Base-by-base conservation (phyloP, 2,888 invertebrate species). In the Abscondita cerata region DNA sequence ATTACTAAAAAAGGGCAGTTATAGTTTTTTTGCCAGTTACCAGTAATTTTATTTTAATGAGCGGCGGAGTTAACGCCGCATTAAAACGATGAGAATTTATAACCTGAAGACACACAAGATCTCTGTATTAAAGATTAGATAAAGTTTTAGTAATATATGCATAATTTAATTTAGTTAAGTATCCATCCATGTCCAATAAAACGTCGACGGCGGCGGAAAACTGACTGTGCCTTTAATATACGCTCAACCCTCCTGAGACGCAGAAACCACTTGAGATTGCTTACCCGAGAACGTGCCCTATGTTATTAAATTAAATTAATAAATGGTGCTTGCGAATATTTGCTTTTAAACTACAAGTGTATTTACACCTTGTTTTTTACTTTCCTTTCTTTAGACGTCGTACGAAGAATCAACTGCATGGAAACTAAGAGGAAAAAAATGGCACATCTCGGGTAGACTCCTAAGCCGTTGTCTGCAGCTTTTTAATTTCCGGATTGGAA, bases 271-370 rank as follows among this genome's bases (percentile, higher is more conserved):
- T 61, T 34, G 44, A 61, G 61, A 61, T 61, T 61, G 47, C 61
- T 33, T 47, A 34, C 34, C 40, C 52, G 56, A 60, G 64, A 62
- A 65, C 63, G 62, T 62, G 41, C 58, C 54, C 55, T 47, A 59
- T 56, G 67, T 52, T 52, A 57, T 59, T 61, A 65, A 65, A 67
- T 67, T 67, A 67, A 62, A 65, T 67, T 67, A 67, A 67, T 67
- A 67, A 67, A 67, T 65, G 64, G 64, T 59, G 55, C 64, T 67
- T 62, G 60, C 25, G 6, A 25, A 25, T 6, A 6, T 25, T 25
- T 57, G 50, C 59, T 66, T 64, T 44, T 18, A n/a, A 16, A 44
- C 8, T 44, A 18, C 44, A 19, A 18, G 16, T 36, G 36, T 6
- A 25, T 44, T 44, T 11, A 44, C 44, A 44, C 44, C 44, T 44